A percentile compares a stretch with the other conserved stretches of the same genome.
These are phyloP conservation scores for Lycophotia porphyrea DNA, from an alignment of 2,888 invertebrate species.

Conservation along the genomic window DNA sequence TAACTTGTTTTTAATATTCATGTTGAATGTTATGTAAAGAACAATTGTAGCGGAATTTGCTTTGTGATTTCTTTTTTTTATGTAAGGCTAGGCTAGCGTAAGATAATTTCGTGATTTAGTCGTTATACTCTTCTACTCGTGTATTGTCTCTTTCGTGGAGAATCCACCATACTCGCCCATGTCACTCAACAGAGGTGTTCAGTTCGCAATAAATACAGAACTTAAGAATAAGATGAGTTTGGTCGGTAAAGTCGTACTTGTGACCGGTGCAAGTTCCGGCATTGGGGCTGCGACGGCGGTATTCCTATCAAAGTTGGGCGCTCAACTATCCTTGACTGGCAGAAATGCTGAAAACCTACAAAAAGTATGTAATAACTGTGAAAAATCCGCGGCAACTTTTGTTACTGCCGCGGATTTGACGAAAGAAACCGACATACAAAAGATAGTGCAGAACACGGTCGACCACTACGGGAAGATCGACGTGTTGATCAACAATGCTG, in stretches of 20 bases:
- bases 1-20: neutral
- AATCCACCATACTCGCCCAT: constrained; percentile 12
- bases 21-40: neutral
- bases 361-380: constrained; percentile 84
- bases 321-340: constrained; percentile 93
- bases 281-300: constrained; percentile 96
- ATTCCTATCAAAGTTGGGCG: constrained; percentile 94
- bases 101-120: constrained; percentile 56
- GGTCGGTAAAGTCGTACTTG: constrained; percentile 93
- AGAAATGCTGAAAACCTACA: constrained; percentile 92
- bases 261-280: constrained; percentile 96
- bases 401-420: constrained; percentile 93
- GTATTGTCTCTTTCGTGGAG: neutral
- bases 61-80: constrained; percentile 35
- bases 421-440: constrained; percentile 93
- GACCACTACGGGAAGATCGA: constrained; percentile 94
- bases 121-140: neutral
- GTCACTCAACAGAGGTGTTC: constrained; percentile 34
- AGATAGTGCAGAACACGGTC: constrained; percentile 93
- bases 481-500: constrained; percentile 97
- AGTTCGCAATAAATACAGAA: constrained; percentile 32
- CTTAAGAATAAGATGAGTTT: constrained; percentile 87
- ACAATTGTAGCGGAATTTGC: neutral
- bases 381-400: constrained; percentile 83
- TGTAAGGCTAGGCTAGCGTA: constrained; percentile 62